phyloP scores from a whole-genome alignment of 35 echinoderm and acorn worm species.

The Apostichopus japonicus region DNA sequence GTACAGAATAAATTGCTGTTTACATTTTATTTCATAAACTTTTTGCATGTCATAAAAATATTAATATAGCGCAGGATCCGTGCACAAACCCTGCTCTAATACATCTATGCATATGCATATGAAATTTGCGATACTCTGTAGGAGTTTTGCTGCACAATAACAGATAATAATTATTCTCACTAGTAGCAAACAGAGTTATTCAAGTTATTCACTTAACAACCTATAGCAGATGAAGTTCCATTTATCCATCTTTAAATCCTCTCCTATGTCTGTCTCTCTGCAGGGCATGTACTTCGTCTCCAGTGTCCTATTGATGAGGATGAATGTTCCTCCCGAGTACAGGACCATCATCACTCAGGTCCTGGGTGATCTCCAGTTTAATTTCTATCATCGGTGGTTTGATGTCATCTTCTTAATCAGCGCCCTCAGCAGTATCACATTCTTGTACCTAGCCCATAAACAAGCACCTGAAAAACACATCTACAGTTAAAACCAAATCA shows the following conservation, averaged over 20 bases:
- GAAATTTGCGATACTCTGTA: too few relatives aligned
- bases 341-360: conserved; percentile 97
- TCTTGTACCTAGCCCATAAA: conserved; percentile 94
- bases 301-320: conserved; percentile 92
- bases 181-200: too few relatives aligned
- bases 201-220: too few relatives aligned
- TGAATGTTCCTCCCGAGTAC: conserved; percentile 95
- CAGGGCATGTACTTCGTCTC: conserved; percentile 99
- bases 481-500: not conserved
- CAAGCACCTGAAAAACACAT: conserved; percentile 92
- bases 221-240: conserved; percentile 71
- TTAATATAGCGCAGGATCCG: too few relatives aligned
- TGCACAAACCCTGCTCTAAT: too few relatives aligned
- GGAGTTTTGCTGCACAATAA: too few relatives aligned
- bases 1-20: too few relatives aligned
- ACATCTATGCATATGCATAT: too few relatives aligned
- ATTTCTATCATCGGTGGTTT: conserved; percentile 99
- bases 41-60: too few relatives aligned
- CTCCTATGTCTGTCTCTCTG: not conserved
- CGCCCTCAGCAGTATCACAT: conserved; percentile 93
- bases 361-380: conserved; percentile 95
- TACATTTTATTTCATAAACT: too few relatives aligned
- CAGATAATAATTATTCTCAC: too few relatives aligned
- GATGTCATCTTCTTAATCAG: conserved; percentile 98
- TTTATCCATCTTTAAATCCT: not conserved